A percentile compares a stretch with the other conserved stretches of the same genome.
phyloP scores from a whole-genome alignment of 2,888 invertebrate genomes.

The Halictus ligatus region DNA sequence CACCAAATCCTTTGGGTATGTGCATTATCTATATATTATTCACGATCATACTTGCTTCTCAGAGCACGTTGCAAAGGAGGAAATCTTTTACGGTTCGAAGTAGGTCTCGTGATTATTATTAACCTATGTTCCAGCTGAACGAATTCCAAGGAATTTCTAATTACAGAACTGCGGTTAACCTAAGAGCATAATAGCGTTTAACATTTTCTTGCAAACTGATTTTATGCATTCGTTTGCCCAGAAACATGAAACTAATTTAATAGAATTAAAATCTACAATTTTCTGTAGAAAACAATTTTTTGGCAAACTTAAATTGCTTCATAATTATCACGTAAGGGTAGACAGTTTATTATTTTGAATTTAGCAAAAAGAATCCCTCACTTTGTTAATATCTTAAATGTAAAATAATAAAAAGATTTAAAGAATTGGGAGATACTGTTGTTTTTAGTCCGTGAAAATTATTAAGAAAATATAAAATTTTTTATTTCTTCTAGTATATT shows the following conservation, averaged over 20 bases:
- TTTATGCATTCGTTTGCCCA: neutral
- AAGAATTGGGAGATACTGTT: too few relatives aligned
- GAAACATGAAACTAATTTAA: too few relatives aligned
- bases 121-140: neutral
- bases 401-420: too few relatives aligned
- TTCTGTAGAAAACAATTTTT: neutral
- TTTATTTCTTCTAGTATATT: too few relatives aligned
- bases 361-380: too few relatives aligned
- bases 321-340: neutral
- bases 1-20: conserved; percentile 31
- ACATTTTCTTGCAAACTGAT: neutral
- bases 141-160: neutral
- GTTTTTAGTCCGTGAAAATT: too few relatives aligned
- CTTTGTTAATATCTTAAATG: too few relatives aligned
- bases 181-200: neutral
- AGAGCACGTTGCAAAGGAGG: conserved; percentile 11
- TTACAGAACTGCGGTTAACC: neutral
- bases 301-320: neutral
- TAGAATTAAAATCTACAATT: too few relatives aligned
- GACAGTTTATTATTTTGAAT: too few relatives aligned
- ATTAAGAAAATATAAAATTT: too few relatives aligned
- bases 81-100: conserved; percentile 6
- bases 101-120: conserved; percentile 4
- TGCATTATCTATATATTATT: conserved; percentile 37
- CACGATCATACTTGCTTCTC: neutral